phyloP scores from a whole-genome alignment of 2,888 invertebrate genomes.

The Cantharis lateralis region DNA sequence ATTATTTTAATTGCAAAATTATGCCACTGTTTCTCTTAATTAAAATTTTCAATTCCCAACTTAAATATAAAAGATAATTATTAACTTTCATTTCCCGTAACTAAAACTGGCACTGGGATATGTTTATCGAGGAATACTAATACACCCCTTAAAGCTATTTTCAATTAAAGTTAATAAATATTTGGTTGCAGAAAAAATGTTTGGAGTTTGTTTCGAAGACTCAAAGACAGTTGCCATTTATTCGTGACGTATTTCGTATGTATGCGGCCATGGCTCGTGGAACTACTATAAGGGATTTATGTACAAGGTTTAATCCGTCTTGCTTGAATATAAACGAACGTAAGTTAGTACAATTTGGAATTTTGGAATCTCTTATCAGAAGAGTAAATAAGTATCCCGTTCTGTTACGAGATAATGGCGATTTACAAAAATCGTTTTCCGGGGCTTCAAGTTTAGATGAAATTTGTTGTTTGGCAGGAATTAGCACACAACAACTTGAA shows the following conservation, averaged over 20 bases:
- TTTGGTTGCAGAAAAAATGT: constrained; percentile 52
- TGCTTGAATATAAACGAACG: constrained; percentile 77
- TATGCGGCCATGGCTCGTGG: constrained; percentile 74
- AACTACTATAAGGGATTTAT: constrained; percentile 71
- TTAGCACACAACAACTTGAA: constrained; percentile 76
- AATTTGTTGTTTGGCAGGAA: constrained; percentile 84
- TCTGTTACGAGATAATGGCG: constrained; percentile 44
- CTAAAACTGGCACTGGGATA: too few species aligned
- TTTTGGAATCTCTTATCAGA: constrained; percentile 82
- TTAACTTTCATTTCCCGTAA: too few species aligned
- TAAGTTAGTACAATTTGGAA: constrained; percentile 83
- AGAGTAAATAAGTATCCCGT: constrained; percentile 71
- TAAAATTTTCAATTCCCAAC: too few species aligned
- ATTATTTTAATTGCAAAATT: too few species aligned
- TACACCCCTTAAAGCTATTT: too few species aligned
- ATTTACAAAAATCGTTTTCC: constrained; percentile 71
- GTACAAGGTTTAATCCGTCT: constrained; percentile 72
- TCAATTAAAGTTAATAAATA: not conserved
- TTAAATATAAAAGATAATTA: too few species aligned
- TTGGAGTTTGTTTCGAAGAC: constrained; percentile 50
- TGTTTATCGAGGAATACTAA: too few species aligned
- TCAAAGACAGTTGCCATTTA: constrained; percentile 56
- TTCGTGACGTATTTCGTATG: constrained; percentile 64
- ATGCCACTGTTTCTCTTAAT: too few species aligned
- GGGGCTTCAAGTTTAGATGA: constrained; percentile 85